A percentile compares a stretch with the other conserved stretches of the same genome.
These are phyloP conservation scores for Drosophila greeni DNA, from an alignment of 2,888 invertebrate genomes.

Conservation along the genomic window DNA sequence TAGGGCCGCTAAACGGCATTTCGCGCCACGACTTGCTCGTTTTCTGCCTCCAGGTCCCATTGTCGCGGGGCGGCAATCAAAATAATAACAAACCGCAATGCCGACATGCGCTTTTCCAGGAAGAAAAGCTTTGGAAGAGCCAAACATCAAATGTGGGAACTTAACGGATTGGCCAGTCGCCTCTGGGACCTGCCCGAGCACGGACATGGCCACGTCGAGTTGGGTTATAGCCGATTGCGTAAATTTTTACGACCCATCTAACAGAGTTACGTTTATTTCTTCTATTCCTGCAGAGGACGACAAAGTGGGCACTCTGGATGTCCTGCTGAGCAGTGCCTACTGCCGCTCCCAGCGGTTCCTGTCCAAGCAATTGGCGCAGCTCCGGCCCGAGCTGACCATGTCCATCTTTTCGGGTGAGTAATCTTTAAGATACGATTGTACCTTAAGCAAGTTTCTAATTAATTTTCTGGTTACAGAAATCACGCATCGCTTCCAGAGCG, in stretches of 20 bases:
- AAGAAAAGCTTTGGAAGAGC: constrained; percentile 60
- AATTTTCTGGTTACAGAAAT: constrained; percentile 85
- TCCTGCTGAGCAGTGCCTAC: constrained; percentile 91
- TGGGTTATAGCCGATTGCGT: not conserved
- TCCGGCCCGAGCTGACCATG: constrained; percentile 99
- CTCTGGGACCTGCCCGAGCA: constrained; percentile 15
- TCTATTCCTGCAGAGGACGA: constrained; percentile 76
- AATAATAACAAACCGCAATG: constrained; percentile 42
- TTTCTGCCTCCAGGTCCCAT: constrained; percentile 3
- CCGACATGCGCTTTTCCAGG: constrained; percentile 31
- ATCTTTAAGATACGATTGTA: not conserved
- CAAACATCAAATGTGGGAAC: not conserved
- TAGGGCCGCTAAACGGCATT: constrained; percentile 7
- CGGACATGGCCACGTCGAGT: constrained; percentile 25
- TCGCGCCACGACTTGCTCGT: not conserved
- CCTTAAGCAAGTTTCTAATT: not conserved
- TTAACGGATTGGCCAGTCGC: constrained; percentile 20
- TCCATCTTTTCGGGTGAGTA: constrained; percentile 97
- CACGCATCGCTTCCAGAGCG: constrained; percentile 97
- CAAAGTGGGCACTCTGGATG: constrained; percentile 87
- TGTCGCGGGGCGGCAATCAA: constrained; percentile 16
- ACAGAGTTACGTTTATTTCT: constrained; percentile 2
- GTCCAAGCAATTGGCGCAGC: constrained; percentile 93
- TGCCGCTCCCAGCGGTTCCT: constrained; percentile 95
- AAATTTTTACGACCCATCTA: not conserved